A percentile compares a stretch with the other conserved stretches of the same genome.
phyloP scores from a whole-genome alignment of 2,888 invertebrate genomes.

The Stenolophus ochropezus region DNA sequence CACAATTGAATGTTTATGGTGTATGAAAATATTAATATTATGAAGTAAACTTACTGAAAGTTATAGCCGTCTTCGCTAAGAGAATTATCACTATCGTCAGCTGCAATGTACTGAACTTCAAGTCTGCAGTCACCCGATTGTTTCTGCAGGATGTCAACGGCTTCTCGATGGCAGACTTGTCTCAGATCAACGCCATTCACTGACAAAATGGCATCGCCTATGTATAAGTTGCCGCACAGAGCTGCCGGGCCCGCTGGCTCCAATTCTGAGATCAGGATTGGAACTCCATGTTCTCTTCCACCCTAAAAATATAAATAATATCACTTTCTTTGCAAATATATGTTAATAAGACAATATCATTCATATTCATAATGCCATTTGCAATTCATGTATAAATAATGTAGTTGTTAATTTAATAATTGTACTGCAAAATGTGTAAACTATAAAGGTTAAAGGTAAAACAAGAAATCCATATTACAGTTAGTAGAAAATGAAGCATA shows the following conservation, averaged over 20 bases:
- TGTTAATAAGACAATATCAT: background rate
- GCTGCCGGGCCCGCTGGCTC: slow-evolving; percentile 87
- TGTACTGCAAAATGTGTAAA: no score
- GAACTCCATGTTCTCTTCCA: slow-evolving; percentile 90
- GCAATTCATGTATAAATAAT: no score
- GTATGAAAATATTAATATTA: no score
- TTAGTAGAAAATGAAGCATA: background rate
- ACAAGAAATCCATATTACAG: background rate
- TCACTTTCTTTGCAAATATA: background rate
- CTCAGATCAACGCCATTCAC: slow-evolving; percentile 87
- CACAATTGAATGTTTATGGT: no score
- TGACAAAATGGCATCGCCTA: slow-evolving; percentile 89
- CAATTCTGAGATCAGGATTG: slow-evolving; percentile 89
- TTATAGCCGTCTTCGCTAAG: slow-evolving; percentile 77
- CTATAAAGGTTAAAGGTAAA: background rate
- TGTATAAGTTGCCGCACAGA: slow-evolving; percentile 82
- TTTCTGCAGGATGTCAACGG: slow-evolving; percentile 85
- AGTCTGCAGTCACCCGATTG: slow-evolving; percentile 86
- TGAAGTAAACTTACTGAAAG: slow-evolving; percentile 74
- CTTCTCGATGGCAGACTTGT: slow-evolving; percentile 87
- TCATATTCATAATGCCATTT: no score
- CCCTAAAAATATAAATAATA: slow-evolving; percentile 78
- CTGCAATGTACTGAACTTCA: slow-evolving; percentile 85
- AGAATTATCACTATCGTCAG: slow-evolving; percentile 81
- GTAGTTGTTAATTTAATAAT: no score